Conservation (phyloP, 2,113 vertebrate genomes). For the Jacana jacana region DNA sequence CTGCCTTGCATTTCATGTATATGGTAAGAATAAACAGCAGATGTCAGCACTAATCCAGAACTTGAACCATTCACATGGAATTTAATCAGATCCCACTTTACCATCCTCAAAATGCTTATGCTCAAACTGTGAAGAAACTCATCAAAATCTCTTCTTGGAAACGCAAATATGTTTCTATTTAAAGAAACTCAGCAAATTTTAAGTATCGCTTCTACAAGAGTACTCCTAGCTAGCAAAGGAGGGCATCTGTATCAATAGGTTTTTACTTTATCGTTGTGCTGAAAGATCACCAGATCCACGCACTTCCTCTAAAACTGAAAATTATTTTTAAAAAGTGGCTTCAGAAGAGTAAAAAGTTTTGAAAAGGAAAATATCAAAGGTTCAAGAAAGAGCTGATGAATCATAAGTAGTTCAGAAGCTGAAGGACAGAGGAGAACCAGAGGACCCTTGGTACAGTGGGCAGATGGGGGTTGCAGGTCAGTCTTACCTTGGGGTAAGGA, state of each 20-base stretch:
- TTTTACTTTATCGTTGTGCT: not conserved
- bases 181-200: not conserved
- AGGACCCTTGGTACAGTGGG: not conserved
- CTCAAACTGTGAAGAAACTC: not conserved
- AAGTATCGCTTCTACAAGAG: not conserved
- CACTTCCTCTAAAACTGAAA: not conserved
- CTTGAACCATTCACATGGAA: not conserved
- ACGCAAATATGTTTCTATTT: not conserved
- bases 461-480: fast-evolving
- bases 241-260: not conserved
- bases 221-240: not conserved
- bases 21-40: slow-evolving; percentile 39
- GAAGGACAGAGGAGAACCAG: not conserved
- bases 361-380: not conserved
- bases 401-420: not conserved
- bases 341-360: not conserved
- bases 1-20: not conserved
- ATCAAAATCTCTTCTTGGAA: not conserved
- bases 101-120: not conserved
- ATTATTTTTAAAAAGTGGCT: not conserved
- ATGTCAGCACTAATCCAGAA: slow-evolving; percentile 62
- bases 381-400: not conserved
- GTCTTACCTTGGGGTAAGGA: not conserved
- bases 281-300: not conserved
- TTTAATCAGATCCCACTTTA: not conserved